phyloP scores from a whole-genome alignment of 2,113 vertebrate genomes.

The Bujurquina vittata region DNA sequence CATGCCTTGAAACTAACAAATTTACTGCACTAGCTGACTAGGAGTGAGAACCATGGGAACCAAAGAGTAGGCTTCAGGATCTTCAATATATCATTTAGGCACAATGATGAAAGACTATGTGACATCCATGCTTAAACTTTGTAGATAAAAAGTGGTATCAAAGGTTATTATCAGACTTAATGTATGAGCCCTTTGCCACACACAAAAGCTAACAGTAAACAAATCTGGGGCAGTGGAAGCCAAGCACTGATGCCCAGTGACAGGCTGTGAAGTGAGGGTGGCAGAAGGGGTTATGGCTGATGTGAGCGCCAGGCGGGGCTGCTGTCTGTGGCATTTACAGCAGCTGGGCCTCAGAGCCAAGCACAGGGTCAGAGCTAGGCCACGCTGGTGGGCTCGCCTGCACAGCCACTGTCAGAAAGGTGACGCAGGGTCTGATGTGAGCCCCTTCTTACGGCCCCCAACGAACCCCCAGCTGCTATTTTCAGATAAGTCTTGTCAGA shows the following conservation, averaged over 20 bases:
- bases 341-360: conserved; percentile 66
- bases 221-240: conserved; percentile 49
- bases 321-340: conserved; percentile 76
- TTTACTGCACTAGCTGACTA: not conserved
- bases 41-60: conserved; percentile 26
- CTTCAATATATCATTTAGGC: not conserved
- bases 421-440: conserved; percentile 44
- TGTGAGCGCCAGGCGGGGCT: conserved; percentile 44
- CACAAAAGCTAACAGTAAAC: conserved; percentile 52
- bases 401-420: conserved; percentile 66
- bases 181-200: conserved; percentile 26
- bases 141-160: conserved; percentile 5
- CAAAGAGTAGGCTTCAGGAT: conserved; percentile 18
- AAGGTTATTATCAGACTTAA: conserved; percentile 6
- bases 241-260: conserved; percentile 72
- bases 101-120: not conserved
- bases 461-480: conserved; percentile 50
- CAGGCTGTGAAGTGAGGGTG: conserved; percentile 72
- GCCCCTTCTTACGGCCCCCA: conserved; percentile 32
- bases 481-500: conserved; percentile 57
- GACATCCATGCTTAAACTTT: not conserved
- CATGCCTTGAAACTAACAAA: conserved; percentile 16
- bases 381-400: conserved; percentile 55
- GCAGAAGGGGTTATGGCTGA: conserved; percentile 58
- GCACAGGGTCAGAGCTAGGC: conserved; percentile 71